Evolutionary conservation across 1,140 invertebrate genomes (phyloP).

Genomic region (Liolophura sinensis): DNA sequence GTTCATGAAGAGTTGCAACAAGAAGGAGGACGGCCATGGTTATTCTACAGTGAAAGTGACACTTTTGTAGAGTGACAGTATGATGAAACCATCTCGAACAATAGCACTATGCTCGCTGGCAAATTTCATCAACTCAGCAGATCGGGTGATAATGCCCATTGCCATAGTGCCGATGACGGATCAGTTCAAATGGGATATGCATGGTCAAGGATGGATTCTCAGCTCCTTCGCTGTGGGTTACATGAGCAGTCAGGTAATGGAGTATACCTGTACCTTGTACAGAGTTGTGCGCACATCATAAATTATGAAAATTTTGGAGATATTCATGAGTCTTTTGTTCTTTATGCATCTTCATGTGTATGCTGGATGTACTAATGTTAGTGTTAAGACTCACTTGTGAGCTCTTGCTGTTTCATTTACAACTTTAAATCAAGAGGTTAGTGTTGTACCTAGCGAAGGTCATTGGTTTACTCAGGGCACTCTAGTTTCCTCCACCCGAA

Average conservation of each 20-base stretch:
- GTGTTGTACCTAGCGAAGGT: too few species aligned
- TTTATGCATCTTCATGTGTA: too few species aligned
- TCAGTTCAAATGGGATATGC: constrained; percentile 74
- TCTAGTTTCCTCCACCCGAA: too few species aligned
- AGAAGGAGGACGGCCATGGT: neutral
- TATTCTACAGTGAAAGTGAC: constrained; percentile 1
- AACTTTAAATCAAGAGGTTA: too few species aligned
- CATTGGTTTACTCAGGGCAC: too few species aligned
- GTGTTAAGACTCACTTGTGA: too few species aligned
- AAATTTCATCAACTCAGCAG: constrained; percentile 81
- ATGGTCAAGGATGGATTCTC: constrained; percentile 78
- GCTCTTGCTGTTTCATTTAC: too few species aligned
- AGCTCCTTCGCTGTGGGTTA: constrained; percentile 81
- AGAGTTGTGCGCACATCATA: too few species aligned
- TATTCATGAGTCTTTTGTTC: too few species aligned
- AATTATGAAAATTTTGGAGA: too few species aligned
- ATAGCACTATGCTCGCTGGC: constrained; percentile 74
- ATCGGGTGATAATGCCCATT: constrained; percentile 80
- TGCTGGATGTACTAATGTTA: too few species aligned
- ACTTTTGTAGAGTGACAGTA: neutral
- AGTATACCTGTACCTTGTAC: neutral
- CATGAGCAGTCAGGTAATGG: constrained; percentile 73
- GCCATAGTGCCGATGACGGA: constrained; percentile 78
- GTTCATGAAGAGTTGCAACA: too few species aligned
- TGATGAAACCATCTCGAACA: constrained; percentile 61